These are phyloP conservation scores for Pseudolaguvia tuberculata DNA, from an alignment of 2,113 vertebrate species.

Conservation along the genomic window DNA sequence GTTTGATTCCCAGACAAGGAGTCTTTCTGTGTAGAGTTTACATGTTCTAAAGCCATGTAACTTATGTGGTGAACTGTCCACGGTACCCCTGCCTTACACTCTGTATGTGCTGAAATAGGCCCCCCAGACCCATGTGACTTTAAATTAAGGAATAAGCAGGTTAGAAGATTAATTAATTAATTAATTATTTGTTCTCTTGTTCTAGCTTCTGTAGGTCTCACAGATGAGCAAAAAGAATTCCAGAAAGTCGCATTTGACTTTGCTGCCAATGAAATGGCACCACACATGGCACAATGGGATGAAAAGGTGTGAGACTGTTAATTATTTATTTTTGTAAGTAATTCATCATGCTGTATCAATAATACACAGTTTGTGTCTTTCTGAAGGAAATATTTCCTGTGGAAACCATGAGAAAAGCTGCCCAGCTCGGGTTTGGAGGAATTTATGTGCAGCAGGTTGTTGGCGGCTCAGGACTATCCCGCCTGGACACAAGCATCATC, in stretches of 20 bases:
- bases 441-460: constrained; percentile 84
- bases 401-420: constrained; percentile 82
- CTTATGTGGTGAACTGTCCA: no score
- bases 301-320: constrained; percentile 72
- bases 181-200: not conserved
- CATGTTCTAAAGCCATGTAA: no score
- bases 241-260: constrained; percentile 95
- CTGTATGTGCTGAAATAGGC: no score
- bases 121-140: no score
- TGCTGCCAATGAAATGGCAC: constrained; percentile 91
- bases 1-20: no score
- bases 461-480: constrained; percentile 89
- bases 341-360: no score
- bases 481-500: constrained; percentile 88
- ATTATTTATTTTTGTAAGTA: not conserved
- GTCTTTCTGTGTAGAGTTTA: no score
- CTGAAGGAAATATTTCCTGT: constrained; percentile 87
- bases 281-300: constrained; percentile 93
- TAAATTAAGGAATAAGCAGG: no score
- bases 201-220: constrained; percentile 80
- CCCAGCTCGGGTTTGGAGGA: constrained; percentile 88
- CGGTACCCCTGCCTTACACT: no score
- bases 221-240: constrained; percentile 92
- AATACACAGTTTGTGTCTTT: constrained; percentile 11
- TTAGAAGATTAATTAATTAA: not conserved